Conservation (phyloP, 2,888 invertebrate species). For the Endomychus coccineus region DNA sequence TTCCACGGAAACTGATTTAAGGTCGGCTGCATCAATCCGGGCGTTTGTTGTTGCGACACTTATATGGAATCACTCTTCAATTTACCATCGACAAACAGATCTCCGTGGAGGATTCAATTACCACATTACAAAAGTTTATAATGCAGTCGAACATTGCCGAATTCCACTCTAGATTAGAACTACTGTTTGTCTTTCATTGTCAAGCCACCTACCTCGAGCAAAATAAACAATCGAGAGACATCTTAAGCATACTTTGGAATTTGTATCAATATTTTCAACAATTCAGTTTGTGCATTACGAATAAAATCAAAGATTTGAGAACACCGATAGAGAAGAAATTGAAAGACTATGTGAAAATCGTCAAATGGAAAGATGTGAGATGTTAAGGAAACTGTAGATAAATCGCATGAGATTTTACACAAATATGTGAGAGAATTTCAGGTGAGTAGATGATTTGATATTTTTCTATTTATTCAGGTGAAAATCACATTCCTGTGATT, state of each 20-base stretch:
- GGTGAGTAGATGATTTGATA: too few species aligned
- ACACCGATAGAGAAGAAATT: constrained; percentile 86
- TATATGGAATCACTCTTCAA: constrained; percentile 65
- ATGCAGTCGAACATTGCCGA: constrained; percentile 78
- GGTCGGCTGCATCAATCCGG: too few species aligned
- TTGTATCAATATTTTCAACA: constrained; percentile 77
- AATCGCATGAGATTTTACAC: constrained; percentile 79
- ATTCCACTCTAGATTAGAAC: constrained; percentile 67
- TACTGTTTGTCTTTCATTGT: constrained; percentile 75
- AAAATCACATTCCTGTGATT: too few species aligned
- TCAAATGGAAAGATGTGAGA: constrained; percentile 89
- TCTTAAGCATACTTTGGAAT: constrained; percentile 70
- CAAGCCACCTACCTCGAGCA: constrained; percentile 56
- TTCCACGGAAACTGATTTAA: too few species aligned
- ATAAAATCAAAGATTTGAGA: constrained; percentile 59
- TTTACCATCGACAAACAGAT: constrained; percentile 44
- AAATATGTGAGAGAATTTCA: constrained; percentile 84
- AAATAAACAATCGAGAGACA: constrained; percentile 41
- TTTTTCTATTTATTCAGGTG: too few species aligned
- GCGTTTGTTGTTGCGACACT: too few species aligned
- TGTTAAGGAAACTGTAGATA: constrained; percentile 84
- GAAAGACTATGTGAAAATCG: constrained; percentile 89
- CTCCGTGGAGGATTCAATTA: constrained; percentile 43
- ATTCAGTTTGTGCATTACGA: constrained; percentile 59
- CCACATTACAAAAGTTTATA: constrained; percentile 71